Evolutionary conservation across 2,888 invertebrate species (phyloP).

Genomic region (Vannuccia rotundouncinata): DNA sequence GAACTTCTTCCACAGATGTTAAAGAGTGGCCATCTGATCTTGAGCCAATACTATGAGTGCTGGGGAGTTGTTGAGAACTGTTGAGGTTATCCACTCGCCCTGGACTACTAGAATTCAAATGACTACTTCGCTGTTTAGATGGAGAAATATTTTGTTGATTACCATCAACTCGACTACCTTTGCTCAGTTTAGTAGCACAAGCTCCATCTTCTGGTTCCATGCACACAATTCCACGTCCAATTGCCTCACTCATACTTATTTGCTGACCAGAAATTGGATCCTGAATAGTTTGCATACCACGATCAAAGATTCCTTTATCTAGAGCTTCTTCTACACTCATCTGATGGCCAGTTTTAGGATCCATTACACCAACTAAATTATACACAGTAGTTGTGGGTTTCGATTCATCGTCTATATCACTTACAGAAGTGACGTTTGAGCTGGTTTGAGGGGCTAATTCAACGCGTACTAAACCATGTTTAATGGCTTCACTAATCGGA

Average conservation of each 20-base stretch:
- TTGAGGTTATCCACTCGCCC: neutral
- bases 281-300: constrained; percentile 13
- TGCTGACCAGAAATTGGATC: neutral
- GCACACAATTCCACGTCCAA: constrained; percentile 11
- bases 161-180: neutral
- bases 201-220: neutral
- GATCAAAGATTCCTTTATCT: constrained; percentile 30
- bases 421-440: constrained; percentile 34
- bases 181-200: neutral
- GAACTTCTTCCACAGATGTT: constrained; percentile 13
- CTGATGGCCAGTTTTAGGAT: constrained; percentile 32
- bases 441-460: neutral
- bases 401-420: constrained; percentile 25
- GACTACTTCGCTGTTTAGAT: neutral
- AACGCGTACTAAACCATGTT: constrained; percentile 15
- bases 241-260: constrained; percentile 13
- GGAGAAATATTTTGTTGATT: neutral
- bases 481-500: neutral
- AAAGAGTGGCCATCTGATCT: neutral
- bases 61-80: neutral
- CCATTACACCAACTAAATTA: constrained; percentile 27
- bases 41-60: neutral
- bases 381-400: constrained; percentile 6
- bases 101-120: neutral
- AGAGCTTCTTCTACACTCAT: constrained; percentile 36